Evolutionary conservation across 2,797 vertebrate genomes (phyloP), one percentile per base, ranked within the genome.

Genomic region (Synanceia verrucosa): DNA sequence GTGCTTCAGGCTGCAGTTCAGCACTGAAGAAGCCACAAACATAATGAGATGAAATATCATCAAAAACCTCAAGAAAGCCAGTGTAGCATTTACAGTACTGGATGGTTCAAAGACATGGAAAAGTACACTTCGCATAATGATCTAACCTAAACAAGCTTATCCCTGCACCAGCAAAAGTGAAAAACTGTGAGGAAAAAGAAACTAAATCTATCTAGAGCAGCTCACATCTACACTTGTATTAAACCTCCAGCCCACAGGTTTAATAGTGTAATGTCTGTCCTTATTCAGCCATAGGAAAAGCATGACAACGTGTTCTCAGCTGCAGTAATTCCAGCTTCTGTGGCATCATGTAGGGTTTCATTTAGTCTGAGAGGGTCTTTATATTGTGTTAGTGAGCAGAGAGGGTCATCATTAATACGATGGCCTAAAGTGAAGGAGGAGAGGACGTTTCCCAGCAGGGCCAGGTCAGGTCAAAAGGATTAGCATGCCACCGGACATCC

Each of bases 401-500:
- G 60, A 53, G 68, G 39, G 67, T 34, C 26, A 55, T 82, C 72
- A 78, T 87, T 84, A 85, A 81, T 68, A 68, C 10, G 19, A 34
- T 44, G 58, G 67, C 58, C 57, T 72, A 4, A 66, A 68, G 57
- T 65, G 24, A 75, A 80, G 74, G 59, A 83, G 75, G 64, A 85
- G 86, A 85, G 73, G 82, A 88, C 60, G 58, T 87, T 86, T 90
- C 80, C 81, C 80, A 86, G 70, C 83, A 78, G 86, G 88, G 81
- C 79, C 85, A 76, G 86, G 79, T 84, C 78, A 76, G 91, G 91
- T 91, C 91, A 91, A 86, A 89, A 62, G 83, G 90, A 93, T 94
- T 93, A 92, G 71, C 79, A 52, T 51, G 60, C 70, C 64, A 90
- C 88, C 86, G 87, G 91, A 92, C 91, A 89, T 94, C 92, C 89